These are phyloP conservation scores for Pseudococcus jackbeardsleyi DNA, from an alignment of 2,888 invertebrate genomes.

Conservation along the genomic window DNA sequence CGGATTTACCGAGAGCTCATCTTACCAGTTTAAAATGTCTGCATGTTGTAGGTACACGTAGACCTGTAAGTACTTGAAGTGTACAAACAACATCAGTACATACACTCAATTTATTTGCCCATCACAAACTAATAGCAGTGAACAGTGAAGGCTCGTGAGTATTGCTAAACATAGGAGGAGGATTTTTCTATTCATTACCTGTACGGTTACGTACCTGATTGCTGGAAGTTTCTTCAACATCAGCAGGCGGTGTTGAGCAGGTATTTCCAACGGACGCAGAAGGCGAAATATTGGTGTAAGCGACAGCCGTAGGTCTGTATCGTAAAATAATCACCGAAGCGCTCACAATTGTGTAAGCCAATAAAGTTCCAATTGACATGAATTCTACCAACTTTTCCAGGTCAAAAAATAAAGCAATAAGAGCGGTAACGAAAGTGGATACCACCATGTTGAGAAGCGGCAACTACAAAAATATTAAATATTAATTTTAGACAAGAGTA, in stretches of 20 bases:
- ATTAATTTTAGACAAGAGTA: background rate
- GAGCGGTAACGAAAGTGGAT: conserved; percentile 82
- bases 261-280: background rate
- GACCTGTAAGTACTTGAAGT: no score
- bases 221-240: conserved; percentile 14
- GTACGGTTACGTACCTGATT: conserved; percentile 11
- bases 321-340: conserved; percentile 89
- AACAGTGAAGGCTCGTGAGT: no score
- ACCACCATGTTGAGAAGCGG: conserved; percentile 83
- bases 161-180: no score
- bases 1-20: no score
- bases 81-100: no score
- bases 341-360: conserved; percentile 93
- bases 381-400: conserved; percentile 92
- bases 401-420: conserved; percentile 88
- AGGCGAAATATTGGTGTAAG: conserved; percentile 2
- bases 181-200: no score
- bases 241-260: background rate
- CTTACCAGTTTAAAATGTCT: no score
- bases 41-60: no score
- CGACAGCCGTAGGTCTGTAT: conserved; percentile 75
- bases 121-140: no score
- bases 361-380: conserved; percentile 91
- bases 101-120: no score
- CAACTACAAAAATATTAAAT: conserved; percentile 73